Conservation (phyloP, 2,888 invertebrate species). For the Ochropleura leucogaster region DNA sequence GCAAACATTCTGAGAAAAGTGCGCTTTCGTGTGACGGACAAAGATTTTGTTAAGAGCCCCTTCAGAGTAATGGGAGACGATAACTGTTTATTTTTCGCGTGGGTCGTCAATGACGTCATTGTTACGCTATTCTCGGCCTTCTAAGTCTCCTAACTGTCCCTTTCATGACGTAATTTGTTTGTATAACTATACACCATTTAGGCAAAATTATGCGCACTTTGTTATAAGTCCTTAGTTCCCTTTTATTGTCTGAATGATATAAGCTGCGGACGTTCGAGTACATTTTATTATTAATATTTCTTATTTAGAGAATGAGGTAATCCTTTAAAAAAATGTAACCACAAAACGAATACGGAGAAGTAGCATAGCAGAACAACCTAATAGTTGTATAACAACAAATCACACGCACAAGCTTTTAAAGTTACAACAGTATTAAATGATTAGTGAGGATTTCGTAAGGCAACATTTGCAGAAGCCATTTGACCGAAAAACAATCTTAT, state of each 20-base stretch:
- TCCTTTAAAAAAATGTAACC: conserved; percentile 32
- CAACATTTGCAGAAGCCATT: conserved; percentile 13
- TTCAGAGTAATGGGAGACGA: conserved; percentile 61
- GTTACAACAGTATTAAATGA: conserved; percentile 44
- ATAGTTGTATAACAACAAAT: conserved; percentile 40
- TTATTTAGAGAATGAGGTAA: conserved; percentile 42
- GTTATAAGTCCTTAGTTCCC: conserved; percentile 41
- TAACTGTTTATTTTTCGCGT: conserved; percentile 66
- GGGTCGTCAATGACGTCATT: conserved; percentile 66
- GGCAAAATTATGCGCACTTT: conserved; percentile 51
- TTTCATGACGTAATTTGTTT: conserved; percentile 63
- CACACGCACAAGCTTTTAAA: conserved; percentile 30
- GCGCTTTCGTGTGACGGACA: conserved; percentile 33
- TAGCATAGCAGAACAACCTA: conserved; percentile 25
- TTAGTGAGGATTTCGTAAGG: conserved; percentile 22
- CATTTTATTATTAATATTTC: conserved; percentile 45
- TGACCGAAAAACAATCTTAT: conserved; percentile 2
- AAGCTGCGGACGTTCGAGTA: conserved; percentile 28
- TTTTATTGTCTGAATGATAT: conserved; percentile 46
- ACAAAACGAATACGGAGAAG: conserved; percentile 32
- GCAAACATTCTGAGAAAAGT: conserved; percentile 46
- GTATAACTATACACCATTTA: conserved; percentile 35
- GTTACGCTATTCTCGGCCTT: conserved; percentile 66
- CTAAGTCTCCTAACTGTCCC: conserved; percentile 68
- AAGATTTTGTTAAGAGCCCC: conserved; percentile 56